phyloP scores from a whole-genome alignment of 2,888 invertebrate genomes.

The Sphinx pinastri region DNA sequence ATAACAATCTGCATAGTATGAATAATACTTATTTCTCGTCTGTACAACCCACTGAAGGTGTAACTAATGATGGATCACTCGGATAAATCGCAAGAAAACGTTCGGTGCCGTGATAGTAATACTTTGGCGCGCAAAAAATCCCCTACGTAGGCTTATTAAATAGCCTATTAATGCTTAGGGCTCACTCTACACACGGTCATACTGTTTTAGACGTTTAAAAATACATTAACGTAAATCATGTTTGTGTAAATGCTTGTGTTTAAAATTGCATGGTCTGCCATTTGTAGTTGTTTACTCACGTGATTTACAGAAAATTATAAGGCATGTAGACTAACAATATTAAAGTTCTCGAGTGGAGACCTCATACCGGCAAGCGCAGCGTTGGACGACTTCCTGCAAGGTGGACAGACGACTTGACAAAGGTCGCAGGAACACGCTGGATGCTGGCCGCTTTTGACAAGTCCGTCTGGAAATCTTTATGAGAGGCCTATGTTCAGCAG shows the following conservation, averaged over 20 bases:
- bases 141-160: constrained; percentile 16
- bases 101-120: constrained; percentile 24
- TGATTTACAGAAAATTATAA: neutral
- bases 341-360: too few relatives aligned
- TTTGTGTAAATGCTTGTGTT: neutral
- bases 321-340: too few relatives aligned
- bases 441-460: too few relatives aligned
- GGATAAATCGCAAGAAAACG: constrained; percentile 34
- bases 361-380: too few relatives aligned
- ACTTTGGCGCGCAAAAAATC: constrained; percentile 27
- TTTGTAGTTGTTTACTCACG: neutral
- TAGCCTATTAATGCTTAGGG: constrained; percentile 9
- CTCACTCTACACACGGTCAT: neutral
- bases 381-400: too few relatives aligned
- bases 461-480: too few relatives aligned
- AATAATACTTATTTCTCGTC: constrained; percentile 29
- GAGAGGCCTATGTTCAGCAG: too few relatives aligned
- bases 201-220: neutral
- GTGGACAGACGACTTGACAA: too few relatives aligned
- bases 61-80: constrained; percentile 46
- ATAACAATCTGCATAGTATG: neutral
- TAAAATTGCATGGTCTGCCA: neutral
- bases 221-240: constrained; percentile 1
- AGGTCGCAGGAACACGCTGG: too few relatives aligned
- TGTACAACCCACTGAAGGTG: constrained; percentile 41